These are phyloP conservation scores for Agrilus planipennis DNA, from an alignment of 1,140 invertebrate species.

Conservation along the genomic window DNA sequence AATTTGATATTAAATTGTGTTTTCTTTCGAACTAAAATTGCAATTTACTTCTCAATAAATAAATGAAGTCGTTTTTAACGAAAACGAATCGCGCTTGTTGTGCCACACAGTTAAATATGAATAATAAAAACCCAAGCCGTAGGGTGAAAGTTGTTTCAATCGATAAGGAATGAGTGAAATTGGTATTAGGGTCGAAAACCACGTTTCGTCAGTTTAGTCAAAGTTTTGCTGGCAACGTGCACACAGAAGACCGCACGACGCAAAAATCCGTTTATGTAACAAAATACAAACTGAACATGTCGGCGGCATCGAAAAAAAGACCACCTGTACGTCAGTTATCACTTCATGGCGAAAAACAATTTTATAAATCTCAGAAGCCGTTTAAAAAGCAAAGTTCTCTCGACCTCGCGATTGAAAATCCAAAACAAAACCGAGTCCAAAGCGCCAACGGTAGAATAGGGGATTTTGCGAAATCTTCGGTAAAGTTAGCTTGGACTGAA, in stretches of 20 bases:
- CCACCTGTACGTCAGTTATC: conserved; percentile 25
- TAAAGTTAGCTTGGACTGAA: conserved; percentile 7
- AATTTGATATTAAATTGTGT: no score
- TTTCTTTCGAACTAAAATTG: no score
- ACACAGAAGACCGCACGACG: conserved; percentile 13
- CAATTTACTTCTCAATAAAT: no score
- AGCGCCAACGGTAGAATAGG: conserved; percentile 14
- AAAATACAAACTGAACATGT: not conserved
- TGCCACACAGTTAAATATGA: no score
- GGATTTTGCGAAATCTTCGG: not conserved
- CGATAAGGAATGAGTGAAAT: conserved; percentile 22
- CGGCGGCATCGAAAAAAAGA: conserved; percentile 10
- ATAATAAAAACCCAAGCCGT: conserved; percentile 19
- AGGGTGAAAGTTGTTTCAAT: conserved; percentile 27
- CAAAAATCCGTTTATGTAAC: not conserved
- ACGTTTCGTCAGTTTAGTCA: conserved; percentile 25
- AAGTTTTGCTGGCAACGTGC: conserved; percentile 23
- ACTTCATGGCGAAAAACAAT: conserved; percentile 20
- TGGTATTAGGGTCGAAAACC: conserved; percentile 18
- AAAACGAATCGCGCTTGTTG: no score
- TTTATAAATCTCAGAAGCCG: conserved; percentile 13
- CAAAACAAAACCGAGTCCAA: conserved; percentile 9
- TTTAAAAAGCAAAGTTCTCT: conserved; percentile 28
- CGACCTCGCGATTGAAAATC: conserved; percentile 19
- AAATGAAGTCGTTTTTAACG: no score